Conservation (phyloP, 2,797 vertebrate species). For the Oceanodroma leucorhoa region DNA sequence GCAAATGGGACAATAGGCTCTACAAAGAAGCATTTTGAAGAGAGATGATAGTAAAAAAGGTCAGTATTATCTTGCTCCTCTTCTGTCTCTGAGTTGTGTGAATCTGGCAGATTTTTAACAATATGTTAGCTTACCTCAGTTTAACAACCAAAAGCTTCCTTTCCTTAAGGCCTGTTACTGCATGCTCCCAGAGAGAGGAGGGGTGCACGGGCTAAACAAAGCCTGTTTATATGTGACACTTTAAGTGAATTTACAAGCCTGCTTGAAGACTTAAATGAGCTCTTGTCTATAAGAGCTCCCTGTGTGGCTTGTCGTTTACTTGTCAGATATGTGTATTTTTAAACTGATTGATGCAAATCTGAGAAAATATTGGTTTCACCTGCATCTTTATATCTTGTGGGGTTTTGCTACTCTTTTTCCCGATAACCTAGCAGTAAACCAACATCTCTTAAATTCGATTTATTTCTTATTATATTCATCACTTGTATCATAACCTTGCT, state of each 20-base stretch:
- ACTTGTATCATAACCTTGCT: rapidly evolving
- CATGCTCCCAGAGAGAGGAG: neutral
- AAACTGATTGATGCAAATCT: neutral
- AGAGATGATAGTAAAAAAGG: neutral
- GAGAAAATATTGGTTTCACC: neutral
- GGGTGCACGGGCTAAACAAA: neutral
- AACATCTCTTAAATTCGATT: neutral
- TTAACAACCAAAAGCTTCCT: neutral
- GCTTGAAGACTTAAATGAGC: neutral
- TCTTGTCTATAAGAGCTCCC: neutral
- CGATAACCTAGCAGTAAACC: neutral
- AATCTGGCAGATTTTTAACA: neutral
- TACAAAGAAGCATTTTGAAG: neutral
- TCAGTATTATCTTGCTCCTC: neutral
- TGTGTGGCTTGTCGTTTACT: neutral
- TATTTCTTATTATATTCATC: neutral
- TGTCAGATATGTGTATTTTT: neutral
- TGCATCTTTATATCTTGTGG: neutral
- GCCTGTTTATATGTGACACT: neutral
- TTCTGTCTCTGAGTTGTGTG: neutral
- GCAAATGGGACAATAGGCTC: neutral
- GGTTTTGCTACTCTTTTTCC: neutral
- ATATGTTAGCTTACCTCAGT: neutral
- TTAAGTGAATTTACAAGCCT: neutral
- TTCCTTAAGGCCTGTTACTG: neutral